Percentiles rank a stretch among this genome's conserved stretches.
Evolutionary conservation across 1,140 invertebrate genomes (phyloP).

Genomic region (Tribolium castaneum): DNA sequence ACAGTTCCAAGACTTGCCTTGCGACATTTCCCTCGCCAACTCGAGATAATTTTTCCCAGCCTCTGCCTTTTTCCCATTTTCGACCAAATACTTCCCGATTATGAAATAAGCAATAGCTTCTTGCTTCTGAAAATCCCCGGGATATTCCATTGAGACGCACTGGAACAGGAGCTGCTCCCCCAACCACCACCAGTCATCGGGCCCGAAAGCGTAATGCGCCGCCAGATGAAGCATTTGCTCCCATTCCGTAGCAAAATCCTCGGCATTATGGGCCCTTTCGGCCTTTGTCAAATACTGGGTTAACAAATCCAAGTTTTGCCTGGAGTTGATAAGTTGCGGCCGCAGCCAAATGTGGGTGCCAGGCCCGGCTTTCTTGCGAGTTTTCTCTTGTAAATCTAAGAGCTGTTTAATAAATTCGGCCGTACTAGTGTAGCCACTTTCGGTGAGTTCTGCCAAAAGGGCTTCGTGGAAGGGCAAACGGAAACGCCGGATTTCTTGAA

Average conservation of each 20-base stretch:
- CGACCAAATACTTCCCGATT: slow-evolving; percentile 68
- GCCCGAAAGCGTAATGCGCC: slow-evolving; percentile 64
- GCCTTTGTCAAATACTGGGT: slow-evolving; percentile 62
- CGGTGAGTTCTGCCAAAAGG: slow-evolving; percentile 66
- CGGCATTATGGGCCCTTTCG: slow-evolving; percentile 63
- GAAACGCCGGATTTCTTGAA: slow-evolving; percentile 57
- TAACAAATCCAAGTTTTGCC: slow-evolving; percentile 65
- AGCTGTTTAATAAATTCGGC: slow-evolving; percentile 66
- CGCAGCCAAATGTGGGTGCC: slow-evolving; percentile 61
- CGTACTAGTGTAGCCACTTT: slow-evolving; percentile 65
- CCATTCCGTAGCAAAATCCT: slow-evolving; percentile 63
- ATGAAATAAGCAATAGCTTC: slow-evolving; percentile 67
- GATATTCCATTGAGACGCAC: slow-evolving; percentile 63
- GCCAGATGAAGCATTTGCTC: slow-evolving; percentile 64
- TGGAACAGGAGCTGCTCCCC: slow-evolving; percentile 68
- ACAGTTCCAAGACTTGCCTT: slow-evolving; percentile 62
- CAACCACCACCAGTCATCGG: slow-evolving; percentile 70
- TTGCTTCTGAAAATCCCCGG: slow-evolving; percentile 63
- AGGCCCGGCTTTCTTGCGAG: slow-evolving; percentile 64
- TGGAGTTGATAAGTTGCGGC: slow-evolving; percentile 63
- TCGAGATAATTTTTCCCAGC: slow-evolving; percentile 59
- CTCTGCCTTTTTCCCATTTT: slow-evolving; percentile 65
- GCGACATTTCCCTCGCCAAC: slow-evolving; percentile 54
- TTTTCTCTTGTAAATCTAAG: slow-evolving; percentile 67
- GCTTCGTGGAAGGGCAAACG: slow-evolving; percentile 67